phyloP scores from a whole-genome alignment of 2,797 vertebrate species.

The Etheostoma nigrum region DNA sequence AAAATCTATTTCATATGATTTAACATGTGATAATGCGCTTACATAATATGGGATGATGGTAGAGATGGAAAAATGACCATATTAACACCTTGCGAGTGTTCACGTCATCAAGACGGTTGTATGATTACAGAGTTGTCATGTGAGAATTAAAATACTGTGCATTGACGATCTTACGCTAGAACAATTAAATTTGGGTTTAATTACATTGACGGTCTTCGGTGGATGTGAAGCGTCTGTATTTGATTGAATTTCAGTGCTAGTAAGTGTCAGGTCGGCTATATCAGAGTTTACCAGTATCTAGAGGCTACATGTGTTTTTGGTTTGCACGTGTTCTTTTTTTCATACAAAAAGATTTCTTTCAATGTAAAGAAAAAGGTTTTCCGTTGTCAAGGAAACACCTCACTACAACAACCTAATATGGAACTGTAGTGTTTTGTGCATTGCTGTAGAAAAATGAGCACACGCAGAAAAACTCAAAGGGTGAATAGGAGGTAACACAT shows the following conservation, averaged over 20 bases:
- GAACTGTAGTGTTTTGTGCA: conserved; percentile 11
- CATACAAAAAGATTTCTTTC: background rate
- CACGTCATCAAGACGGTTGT: background rate
- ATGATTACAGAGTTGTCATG: background rate
- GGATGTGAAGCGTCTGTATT: background rate
- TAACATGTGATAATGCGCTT: background rate
- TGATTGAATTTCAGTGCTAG: background rate
- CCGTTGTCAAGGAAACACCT: background rate
- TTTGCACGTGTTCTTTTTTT: background rate
- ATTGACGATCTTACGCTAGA: background rate
- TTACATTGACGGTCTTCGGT: background rate
- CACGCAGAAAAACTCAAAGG: conserved; percentile 15
- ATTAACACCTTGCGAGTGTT: background rate
- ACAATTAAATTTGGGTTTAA: background rate
- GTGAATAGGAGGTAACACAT: conserved; percentile 50
- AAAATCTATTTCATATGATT: background rate
- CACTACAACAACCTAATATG: conserved; percentile 2
- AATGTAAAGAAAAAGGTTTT: background rate
- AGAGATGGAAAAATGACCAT: background rate
- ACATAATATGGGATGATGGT: background rate
- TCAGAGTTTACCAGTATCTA: background rate
- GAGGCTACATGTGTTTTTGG: background rate
- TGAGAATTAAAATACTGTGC: background rate
- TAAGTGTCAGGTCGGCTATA: background rate
- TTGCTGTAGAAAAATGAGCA: conserved; percentile 6